Evolutionary conservation across 1,140 invertebrate species (phyloP).

Genomic region (Pseudomyrmex concolor): DNA sequence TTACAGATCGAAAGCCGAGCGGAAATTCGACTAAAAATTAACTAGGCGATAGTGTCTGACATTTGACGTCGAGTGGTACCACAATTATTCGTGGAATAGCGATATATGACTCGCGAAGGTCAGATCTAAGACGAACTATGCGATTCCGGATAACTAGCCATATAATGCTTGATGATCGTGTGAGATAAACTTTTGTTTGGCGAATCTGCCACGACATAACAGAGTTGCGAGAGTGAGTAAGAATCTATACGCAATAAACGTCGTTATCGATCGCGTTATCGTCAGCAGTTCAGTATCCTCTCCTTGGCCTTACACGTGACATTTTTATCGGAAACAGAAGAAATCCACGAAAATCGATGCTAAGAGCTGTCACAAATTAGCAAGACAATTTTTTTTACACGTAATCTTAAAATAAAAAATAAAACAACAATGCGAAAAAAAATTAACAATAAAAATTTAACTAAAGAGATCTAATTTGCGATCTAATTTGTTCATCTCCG

Average conservation of each 20-base stretch:
- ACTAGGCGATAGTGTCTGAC: not conserved
- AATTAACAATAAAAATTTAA: not conserved
- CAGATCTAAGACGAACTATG: not conserved
- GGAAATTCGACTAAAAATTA: constrained; percentile 13
- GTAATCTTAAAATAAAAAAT: too few species aligned
- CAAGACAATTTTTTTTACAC: not conserved
- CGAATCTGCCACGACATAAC: not conserved
- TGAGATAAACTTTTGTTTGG: constrained; percentile 27
- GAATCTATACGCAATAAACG: constrained; percentile 1
- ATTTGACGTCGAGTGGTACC: not conserved
- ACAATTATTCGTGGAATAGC: not conserved
- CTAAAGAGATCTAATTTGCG: too few species aligned
- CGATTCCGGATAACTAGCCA: not conserved
- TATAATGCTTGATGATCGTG: not conserved
- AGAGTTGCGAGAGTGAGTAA: not conserved
- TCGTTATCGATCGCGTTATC: constrained; percentile 34
- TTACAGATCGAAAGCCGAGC: not conserved
- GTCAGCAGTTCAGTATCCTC: constrained; percentile 29
- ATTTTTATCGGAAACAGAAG: not conserved
- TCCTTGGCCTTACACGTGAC: not conserved
- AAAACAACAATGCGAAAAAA: not conserved
- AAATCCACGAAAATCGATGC: too few species aligned
- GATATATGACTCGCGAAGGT: not conserved
- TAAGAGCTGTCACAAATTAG: too few species aligned
- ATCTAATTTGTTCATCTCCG: too few species aligned